Base-by-base conservation (phyloP, 2,113 vertebrate species). In the Boulengerochromis microlepis region DNA sequence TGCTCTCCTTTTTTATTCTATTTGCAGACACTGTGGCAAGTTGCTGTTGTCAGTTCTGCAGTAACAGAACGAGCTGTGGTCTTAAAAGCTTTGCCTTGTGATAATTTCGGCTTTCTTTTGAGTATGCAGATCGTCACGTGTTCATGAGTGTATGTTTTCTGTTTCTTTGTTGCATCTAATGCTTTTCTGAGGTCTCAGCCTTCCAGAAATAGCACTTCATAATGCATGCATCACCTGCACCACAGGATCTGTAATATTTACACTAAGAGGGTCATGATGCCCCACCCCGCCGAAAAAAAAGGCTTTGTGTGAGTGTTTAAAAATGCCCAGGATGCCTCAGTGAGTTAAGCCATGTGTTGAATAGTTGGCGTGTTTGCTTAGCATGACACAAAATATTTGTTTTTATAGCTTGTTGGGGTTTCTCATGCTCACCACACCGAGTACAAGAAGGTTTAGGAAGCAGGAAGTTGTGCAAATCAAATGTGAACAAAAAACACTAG, bases 381-480 rank as follows among this genome's bases (percentile, higher is more conserved):
- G 57, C 42, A 69, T 4, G 22, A 18, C 50, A 35, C 69, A 24
- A 71, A 87, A 40, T 38, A 80, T n/a, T 83, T 92, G 81, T 91
- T 91, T 94, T 94, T 93, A 90, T 93, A 93, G 91, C 90, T 13
- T 61, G 12, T 2, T 71, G 59, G 31, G 45, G 52, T 8, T 87
- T 93, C 81, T 92, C 82, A 83, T 54, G 3, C 52, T 56, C 5
- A 47, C 15, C 40, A 19, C 16, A 18, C 24, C 19, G 40, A 47
- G 24, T 26, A 4, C 3, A 40, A 18, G 1, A 81, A 40, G 80
- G 52, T 26, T 57, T 24, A 10, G 4, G 15, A 47, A 45, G 22
- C 22, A 74, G 40, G 40, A 74, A 47, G 3, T 47, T 76, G 71
- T 29, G 16, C 4, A 76, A 74, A 42, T 15, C 22, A 74, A 45